Evolutionary conservation across 2,797 vertebrate genomes (phyloP).

Genomic region (Falco naumanni): DNA sequence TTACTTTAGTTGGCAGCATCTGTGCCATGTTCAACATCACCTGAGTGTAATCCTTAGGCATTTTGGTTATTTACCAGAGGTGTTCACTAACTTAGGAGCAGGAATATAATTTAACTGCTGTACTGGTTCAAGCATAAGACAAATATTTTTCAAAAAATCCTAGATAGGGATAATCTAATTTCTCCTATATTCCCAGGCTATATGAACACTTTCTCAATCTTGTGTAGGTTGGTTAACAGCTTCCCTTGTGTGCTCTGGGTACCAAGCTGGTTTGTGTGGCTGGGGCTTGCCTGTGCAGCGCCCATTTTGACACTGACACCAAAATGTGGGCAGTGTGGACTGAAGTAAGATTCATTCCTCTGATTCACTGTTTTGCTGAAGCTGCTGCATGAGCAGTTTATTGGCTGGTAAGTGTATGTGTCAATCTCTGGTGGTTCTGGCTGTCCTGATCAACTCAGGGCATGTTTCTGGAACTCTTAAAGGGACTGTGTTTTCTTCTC

Average conservation of each 20-base stretch:
- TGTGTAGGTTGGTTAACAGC: fast-evolving
- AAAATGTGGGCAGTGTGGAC: fast-evolving
- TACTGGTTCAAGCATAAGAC: background rate
- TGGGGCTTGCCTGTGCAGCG: fast-evolving
- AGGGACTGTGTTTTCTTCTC: background rate
- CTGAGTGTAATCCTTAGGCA: background rate
- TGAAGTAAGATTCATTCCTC: fast-evolving
- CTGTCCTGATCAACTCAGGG: background rate
- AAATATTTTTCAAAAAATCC: background rate
- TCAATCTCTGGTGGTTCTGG: background rate
- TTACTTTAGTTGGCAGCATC: background rate
- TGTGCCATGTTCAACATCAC: background rate
- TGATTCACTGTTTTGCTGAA: background rate
- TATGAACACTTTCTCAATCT: background rate
- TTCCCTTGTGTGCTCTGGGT: background rate
- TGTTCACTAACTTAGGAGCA: background rate
- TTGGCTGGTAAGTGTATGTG: background rate
- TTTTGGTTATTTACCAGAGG: background rate
- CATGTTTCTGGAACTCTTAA: background rate
- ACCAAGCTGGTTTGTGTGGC: background rate
- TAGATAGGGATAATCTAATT: fast-evolving
- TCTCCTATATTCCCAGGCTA: background rate
- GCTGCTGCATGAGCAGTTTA: background rate
- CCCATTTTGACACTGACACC: fast-evolving
- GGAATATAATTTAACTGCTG: background rate